These are phyloP conservation scores for Macaca nemestrina DNA, from an alignment of 2,113 vertebrate species.

Conservation along the genomic window DNA sequence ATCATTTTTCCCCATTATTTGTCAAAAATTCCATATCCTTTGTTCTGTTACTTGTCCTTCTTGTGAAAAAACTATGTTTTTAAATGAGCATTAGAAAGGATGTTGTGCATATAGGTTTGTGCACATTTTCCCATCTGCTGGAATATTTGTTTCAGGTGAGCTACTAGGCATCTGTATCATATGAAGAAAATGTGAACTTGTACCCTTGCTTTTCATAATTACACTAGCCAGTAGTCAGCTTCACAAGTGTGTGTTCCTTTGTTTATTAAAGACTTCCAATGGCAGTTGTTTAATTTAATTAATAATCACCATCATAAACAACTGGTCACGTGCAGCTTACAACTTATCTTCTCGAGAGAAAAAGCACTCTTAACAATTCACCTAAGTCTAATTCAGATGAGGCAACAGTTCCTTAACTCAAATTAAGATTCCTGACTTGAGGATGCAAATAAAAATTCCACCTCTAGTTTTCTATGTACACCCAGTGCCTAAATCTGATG, in stretches of 20 bases:
- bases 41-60: neutral
- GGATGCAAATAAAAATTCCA: neutral
- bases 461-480: neutral
- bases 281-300: neutral
- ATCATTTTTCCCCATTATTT: conserved; percentile 73
- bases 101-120: neutral
- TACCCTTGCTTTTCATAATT: neutral
- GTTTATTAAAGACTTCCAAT: neutral
- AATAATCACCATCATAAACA: neutral
- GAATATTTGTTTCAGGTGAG: neutral
- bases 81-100: neutral
- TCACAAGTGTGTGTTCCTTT: neutral
- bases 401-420: neutral
- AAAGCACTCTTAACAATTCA: neutral
- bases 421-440: neutral
- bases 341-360: neutral
- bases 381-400: neutral
- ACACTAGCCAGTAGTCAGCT: neutral
- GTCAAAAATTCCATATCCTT: conserved; percentile 21
- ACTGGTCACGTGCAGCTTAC: neutral
- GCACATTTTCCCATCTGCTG: neutral
- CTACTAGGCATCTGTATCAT: neutral
- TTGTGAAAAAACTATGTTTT: neutral
- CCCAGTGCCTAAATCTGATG: neutral
- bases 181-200: neutral